A percentile compares a stretch with the other conserved stretches of the same genome.
These are phyloP conservation scores for Chloroceryle aenea DNA, from an alignment of 2,113 vertebrate species.

Conservation along the genomic window DNA sequence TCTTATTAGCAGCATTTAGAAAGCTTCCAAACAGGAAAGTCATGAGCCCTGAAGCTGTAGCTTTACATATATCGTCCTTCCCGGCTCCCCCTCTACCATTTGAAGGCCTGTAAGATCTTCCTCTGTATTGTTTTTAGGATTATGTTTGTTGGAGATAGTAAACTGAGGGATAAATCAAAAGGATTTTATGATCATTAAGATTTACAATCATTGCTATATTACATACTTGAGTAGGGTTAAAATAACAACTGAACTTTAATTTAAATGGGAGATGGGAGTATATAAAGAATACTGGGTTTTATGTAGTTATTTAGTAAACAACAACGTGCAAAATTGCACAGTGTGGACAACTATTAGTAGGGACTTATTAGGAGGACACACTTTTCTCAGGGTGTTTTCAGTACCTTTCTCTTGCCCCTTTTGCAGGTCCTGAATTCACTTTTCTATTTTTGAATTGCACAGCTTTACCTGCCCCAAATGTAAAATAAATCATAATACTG, in stretches of 20 bases:
- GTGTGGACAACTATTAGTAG: not conserved
- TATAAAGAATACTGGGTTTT: not conserved
- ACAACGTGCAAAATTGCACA: not conserved
- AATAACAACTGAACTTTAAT: conserved; percentile 57
- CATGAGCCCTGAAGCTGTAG: conserved; percentile 33
- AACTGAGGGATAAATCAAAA: conserved; percentile 40
- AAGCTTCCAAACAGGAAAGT: conserved; percentile 20
- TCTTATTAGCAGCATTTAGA: conserved; percentile 39
- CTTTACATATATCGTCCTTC: conserved; percentile 8
- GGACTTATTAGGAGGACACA: no score
- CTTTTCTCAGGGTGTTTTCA: not conserved
- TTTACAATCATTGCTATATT: conserved; percentile 36
- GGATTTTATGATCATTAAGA: conserved; percentile 51
- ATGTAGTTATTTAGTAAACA: not conserved
- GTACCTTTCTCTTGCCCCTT: not conserved
- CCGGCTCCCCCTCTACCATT: not conserved
- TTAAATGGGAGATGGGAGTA: not conserved
- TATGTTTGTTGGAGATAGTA: conserved; percentile 44
- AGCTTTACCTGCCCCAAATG: not conserved
- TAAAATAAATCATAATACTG: not conserved
- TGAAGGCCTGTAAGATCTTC: conserved; percentile 27
- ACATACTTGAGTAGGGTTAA: conserved; percentile 63
- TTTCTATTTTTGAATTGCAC: not conserved
- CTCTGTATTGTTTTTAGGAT: conserved; percentile 53
- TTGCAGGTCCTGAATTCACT: not conserved